These are phyloP conservation scores for Trigoniulus corallinus DNA, from an alignment of 1,140 invertebrate species.

Conservation along the genomic window DNA sequence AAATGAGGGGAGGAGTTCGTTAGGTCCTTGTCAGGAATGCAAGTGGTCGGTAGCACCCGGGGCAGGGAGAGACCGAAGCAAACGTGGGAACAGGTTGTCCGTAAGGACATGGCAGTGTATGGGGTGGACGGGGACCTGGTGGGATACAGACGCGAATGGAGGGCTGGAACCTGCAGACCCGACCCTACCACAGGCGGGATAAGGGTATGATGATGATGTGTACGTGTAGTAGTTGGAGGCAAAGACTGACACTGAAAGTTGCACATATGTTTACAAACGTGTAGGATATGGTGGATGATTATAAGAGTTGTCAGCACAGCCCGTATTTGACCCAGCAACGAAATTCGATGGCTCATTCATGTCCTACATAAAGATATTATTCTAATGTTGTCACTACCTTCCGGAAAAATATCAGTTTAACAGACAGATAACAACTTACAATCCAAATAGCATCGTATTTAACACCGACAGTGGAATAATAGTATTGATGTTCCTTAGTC, in stretches of 20 bases:
- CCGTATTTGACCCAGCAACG: not conserved
- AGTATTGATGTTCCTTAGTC: not conserved
- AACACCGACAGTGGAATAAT: not conserved
- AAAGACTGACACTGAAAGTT: not conserved
- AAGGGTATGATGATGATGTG: not conserved
- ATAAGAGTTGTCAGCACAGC: not conserved
- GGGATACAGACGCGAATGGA: too few species aligned
- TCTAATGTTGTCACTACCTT: not conserved
- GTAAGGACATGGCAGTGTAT: too few species aligned
- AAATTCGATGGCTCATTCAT: constrained; percentile 2
- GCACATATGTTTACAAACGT: not conserved
- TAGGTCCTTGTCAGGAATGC: too few species aligned
- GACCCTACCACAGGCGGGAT: not conserved
- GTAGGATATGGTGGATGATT: not conserved
- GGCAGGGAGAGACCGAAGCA: too few species aligned
- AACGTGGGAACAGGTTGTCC: too few species aligned
- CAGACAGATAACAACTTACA: not conserved
- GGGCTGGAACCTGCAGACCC: not conserved
- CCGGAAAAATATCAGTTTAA: not conserved
- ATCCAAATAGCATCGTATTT: not conserved
- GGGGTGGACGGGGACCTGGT: too few species aligned
- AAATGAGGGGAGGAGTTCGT: too few species aligned
- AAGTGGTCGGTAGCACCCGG: too few species aligned
- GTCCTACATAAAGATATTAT: not conserved
- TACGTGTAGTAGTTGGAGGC: not conserved